Conservation (phyloP, 35 echinoderm and acorn worm species). For the Nesometra sesokonis region DNA sequence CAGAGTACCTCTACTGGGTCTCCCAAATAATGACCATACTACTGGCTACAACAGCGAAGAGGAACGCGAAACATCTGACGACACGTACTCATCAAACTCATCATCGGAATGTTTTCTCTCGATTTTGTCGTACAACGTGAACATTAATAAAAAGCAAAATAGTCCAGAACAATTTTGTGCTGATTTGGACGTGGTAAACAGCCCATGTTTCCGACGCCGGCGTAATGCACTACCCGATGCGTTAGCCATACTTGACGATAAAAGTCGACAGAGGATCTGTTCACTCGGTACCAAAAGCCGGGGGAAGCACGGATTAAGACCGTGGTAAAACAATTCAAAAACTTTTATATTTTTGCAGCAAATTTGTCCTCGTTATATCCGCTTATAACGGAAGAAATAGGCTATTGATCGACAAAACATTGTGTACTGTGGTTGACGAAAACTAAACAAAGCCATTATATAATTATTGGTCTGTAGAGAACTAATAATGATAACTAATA, state of each 20-base stretch:
- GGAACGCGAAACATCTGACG: background rate
- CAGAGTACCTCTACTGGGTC: background rate
- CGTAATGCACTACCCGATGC: slow-evolving; percentile 38
- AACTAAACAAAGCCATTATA: no score
- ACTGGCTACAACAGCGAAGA: background rate
- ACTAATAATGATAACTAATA: no score
- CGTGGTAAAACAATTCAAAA: background rate
- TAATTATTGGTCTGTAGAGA: no score
- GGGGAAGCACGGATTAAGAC: background rate
- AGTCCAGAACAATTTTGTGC: background rate
- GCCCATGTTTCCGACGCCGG: background rate
- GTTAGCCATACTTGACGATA: slow-evolving; percentile 33
- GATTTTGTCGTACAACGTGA: background rate
- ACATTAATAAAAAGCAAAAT: background rate
- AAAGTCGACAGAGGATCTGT: background rate
- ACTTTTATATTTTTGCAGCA: background rate
- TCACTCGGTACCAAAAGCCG: background rate
- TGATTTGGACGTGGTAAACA: background rate
- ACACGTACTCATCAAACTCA: background rate
- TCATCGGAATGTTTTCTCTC: background rate
- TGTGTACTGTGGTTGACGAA: no score
- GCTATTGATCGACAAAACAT: no score
- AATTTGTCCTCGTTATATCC: background rate
- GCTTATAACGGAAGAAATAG: background rate
- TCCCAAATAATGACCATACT: background rate